phyloP scores from a whole-genome alignment of 2,888 invertebrate species.

The Ligdia adustata region DNA sequence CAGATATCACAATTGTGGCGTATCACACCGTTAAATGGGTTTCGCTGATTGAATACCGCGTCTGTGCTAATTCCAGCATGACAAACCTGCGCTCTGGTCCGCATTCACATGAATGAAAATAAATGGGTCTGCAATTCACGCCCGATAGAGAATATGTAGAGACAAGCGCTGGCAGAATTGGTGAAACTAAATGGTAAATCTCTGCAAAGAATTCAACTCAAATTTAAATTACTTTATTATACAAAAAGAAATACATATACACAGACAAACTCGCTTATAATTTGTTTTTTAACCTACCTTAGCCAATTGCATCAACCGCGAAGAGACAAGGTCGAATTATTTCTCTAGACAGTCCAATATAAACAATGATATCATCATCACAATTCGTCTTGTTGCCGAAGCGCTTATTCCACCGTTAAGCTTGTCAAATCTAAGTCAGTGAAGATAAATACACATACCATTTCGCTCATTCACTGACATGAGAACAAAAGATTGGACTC shows the following conservation, averaged over 20 bases:
- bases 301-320: too few relatives aligned
- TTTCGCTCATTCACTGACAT: too few relatives aligned
- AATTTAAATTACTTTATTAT: too few relatives aligned
- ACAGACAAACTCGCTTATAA: too few relatives aligned
- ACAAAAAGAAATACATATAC: too few relatives aligned
- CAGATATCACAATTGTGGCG: conserved; percentile 35
- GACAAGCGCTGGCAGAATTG: too few relatives aligned
- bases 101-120: conserved; percentile 11
- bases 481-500: too few relatives aligned
- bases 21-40: conserved; percentile 28
- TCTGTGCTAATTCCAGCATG: conserved; percentile 30
- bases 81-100: conserved; percentile 13
- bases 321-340: too few relatives aligned
- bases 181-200: too few relatives aligned
- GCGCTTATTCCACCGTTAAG: conserved; percentile 9
- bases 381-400: background rate
- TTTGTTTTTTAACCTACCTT: too few relatives aligned
- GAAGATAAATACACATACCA: conserved; percentile 16
- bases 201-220: too few relatives aligned
- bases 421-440: conserved; percentile 16
- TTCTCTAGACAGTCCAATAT: background rate
- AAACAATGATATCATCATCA: conserved; percentile 2
- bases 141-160: too few relatives aligned
- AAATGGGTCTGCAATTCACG: conserved; percentile 9
- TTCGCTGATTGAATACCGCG: conserved; percentile 30